A percentile compares a stretch with the other conserved stretches of the same genome.
Evolutionary conservation across 2,113 vertebrate genomes (phyloP).

Genomic region (Cryptoleucopteryx plumbea): DNA sequence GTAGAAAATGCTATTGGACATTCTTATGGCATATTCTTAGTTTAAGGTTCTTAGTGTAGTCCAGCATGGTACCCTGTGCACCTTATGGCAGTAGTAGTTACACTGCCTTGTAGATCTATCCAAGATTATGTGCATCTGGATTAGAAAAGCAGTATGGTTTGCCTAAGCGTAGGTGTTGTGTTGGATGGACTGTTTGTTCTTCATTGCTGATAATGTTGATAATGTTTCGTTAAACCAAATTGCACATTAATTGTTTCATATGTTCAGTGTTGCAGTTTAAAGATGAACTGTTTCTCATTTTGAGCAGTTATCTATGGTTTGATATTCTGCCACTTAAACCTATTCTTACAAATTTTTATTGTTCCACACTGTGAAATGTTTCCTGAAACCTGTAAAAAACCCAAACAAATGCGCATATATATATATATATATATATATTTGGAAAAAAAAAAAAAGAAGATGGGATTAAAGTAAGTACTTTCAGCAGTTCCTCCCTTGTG

Average conservation of each 20-base stretch:
- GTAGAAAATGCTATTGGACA: neutral
- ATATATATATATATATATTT: too few relatives aligned
- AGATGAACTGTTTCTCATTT: neutral
- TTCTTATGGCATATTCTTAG: neutral
- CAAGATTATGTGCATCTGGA: neutral
- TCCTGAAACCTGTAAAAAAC: neutral
- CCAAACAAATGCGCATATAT: rapidly evolving
- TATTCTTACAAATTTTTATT: neutral
- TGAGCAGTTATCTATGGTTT: neutral
- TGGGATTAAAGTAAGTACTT: neutral
- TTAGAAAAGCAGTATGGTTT: neutral
- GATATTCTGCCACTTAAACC: neutral
- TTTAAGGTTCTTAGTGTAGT: neutral
- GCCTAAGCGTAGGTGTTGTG: neutral
- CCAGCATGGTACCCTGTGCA: neutral
- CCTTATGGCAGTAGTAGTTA: neutral
- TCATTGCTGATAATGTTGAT: neutral
- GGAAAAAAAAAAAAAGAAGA: neutral
- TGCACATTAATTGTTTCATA: neutral
- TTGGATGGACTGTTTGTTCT: neutral
- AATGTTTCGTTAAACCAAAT: neutral
- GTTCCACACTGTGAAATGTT: neutral
- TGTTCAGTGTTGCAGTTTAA: neutral
- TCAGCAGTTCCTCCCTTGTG: neutral
- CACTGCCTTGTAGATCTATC: neutral